A percentile compares a stretch with the other conserved stretches of the same genome.
Evolutionary conservation across 2,113 vertebrate species (phyloP).

Genomic region (Xiphophorus maculatus): DNA sequence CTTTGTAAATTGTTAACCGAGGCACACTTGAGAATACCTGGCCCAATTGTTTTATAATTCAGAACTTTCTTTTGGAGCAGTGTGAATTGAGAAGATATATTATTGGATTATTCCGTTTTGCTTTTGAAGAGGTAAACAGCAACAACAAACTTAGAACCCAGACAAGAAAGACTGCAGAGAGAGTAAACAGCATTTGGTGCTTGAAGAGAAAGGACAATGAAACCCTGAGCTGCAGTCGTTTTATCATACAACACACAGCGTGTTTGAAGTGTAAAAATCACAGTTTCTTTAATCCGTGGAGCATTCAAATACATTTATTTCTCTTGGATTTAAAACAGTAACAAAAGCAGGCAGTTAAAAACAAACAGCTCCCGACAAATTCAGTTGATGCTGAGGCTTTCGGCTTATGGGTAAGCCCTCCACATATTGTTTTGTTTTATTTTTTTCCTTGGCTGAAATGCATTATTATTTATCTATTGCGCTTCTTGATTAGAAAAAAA

Average conservation of each 20-base stretch:
- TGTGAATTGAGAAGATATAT: constrained; percentile 55
- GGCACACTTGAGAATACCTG: constrained; percentile 21
- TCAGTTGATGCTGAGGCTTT: constrained; percentile 29
- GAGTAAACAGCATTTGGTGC: constrained; percentile 67
- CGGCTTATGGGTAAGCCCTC: constrained; percentile 67
- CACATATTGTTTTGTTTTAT: constrained; percentile 63
- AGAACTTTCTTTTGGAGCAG: not conserved
- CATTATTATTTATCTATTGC: constrained; percentile 77
- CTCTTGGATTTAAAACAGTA: constrained; percentile 75
- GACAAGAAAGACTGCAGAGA: constrained; percentile 51
- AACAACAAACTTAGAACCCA: constrained; percentile 37
- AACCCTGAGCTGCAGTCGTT: constrained; percentile 64
- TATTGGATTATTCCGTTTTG: constrained; percentile 66
- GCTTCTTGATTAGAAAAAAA: constrained; percentile 47
- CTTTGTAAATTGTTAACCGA: constrained; percentile 25
- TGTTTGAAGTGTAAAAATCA: constrained; percentile 78
- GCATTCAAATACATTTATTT: constrained; percentile 77
- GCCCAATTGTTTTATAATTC: constrained; percentile 1
- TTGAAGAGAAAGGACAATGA: constrained; percentile 66
- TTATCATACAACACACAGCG: constrained; percentile 65
- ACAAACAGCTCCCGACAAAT: constrained; percentile 64
- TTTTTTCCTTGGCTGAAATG: constrained; percentile 67
- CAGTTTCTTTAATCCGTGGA: constrained; percentile 78
- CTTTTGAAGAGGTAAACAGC: constrained; percentile 65
- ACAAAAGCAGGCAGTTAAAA: constrained; percentile 77